Percentiles rank a stretch among this genome's conserved stretches.
Evolutionary conservation across 2,113 vertebrate genomes (phyloP).

Genomic region (Cyprinodon tularosa): DNA sequence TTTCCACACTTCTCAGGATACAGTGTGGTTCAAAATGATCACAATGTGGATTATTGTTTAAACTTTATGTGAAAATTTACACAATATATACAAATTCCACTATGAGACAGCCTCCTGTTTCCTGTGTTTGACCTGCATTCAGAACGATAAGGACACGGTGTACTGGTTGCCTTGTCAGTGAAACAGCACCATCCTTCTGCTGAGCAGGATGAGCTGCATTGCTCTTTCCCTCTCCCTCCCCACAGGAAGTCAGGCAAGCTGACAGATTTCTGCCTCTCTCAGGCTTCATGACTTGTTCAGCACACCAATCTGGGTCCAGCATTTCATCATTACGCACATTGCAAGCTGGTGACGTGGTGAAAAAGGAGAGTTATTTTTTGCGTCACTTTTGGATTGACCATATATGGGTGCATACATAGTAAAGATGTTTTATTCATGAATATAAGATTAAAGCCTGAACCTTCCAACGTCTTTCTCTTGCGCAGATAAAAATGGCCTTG

Average conservation of each 20-base stretch:
- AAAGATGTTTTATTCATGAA: neutral
- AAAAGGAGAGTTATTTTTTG: constrained; percentile 50
- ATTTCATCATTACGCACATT: constrained; percentile 67
- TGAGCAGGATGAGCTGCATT: constrained; percentile 10
- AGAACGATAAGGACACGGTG: constrained; percentile 11
- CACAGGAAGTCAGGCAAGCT: constrained; percentile 16
- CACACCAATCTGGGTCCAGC: constrained; percentile 33
- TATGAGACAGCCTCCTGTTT: neutral
- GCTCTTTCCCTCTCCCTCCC: constrained; percentile 3
- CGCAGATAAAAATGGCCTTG: neutral
- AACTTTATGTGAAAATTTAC: neutral
- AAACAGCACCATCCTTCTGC: constrained; percentile 6
- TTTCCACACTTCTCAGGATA: neutral
- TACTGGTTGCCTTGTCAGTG: constrained; percentile 13
- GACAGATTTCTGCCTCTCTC: constrained; percentile 19
- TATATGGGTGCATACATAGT: constrained; percentile 42
- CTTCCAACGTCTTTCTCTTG: neutral
- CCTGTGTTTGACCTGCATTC: constrained; percentile 6
- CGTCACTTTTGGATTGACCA: constrained; percentile 59
- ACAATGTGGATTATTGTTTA: neutral
- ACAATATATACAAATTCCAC: neutral
- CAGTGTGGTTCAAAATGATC: neutral
- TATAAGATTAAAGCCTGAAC: neutral
- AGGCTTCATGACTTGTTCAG: constrained; percentile 10
- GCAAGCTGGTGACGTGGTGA: constrained; percentile 67